Conservation (phyloP, 37 sponge, comb jelly and placozoan genomes). For the Petrosia ficiformis region DNA sequence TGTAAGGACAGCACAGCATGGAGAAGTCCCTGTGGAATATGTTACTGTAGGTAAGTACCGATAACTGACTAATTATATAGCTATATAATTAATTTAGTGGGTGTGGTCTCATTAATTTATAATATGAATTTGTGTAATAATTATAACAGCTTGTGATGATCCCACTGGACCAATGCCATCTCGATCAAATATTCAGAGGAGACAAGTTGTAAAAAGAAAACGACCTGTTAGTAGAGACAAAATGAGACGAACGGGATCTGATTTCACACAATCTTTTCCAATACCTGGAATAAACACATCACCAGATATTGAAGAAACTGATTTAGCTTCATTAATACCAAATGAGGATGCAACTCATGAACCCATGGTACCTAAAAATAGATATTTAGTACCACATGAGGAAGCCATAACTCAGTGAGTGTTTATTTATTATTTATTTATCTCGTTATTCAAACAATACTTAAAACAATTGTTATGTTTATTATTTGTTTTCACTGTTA, state of each 20-base stretch:
- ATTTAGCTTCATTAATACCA: not conserved
- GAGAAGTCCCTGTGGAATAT: slow-evolving; percentile 34
- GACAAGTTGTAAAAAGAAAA: not conserved
- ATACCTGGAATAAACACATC: not conserved
- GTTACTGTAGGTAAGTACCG: slow-evolving; percentile 42
- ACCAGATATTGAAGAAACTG: not conserved
- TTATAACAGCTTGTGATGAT: not conserved
- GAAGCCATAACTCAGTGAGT: too few species aligned
- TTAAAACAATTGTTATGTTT: too few species aligned
- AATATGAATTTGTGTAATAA: not conserved
- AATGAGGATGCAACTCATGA: not conserved
- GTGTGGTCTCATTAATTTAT: not conserved
- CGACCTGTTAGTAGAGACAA: not conserved
- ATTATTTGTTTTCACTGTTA: too few species aligned
- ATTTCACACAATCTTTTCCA: not conserved
- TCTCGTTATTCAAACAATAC: too few species aligned
- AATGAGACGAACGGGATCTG: not conserved
- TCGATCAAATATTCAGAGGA: not conserved
- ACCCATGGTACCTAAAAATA: too few species aligned
- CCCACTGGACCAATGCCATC: not conserved
- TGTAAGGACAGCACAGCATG: slow-evolving; percentile 5
- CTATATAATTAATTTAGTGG: not conserved
- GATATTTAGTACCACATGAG: too few species aligned
- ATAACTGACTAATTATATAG: not conserved
- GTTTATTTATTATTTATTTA: too few species aligned